These are phyloP conservation scores for Periparus ater DNA, from an alignment of 2,797 vertebrate genomes.

Conservation along the genomic window DNA sequence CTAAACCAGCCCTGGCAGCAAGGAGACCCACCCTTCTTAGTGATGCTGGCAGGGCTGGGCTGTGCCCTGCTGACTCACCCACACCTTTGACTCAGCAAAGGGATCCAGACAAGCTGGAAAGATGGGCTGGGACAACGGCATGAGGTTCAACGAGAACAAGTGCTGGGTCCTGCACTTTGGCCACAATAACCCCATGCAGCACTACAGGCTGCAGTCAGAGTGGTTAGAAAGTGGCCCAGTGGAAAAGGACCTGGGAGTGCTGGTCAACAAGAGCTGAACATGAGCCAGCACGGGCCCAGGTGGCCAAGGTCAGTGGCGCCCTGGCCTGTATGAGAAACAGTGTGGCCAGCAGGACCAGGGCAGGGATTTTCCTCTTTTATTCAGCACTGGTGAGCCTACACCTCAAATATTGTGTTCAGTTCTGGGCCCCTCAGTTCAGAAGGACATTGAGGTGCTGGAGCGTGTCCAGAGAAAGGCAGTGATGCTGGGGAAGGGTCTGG, in stretches of 20 bases:
- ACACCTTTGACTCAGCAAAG: neutral
- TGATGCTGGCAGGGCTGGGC: fast-evolving
- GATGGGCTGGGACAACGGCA: fast-evolving
- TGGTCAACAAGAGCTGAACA: neutral
- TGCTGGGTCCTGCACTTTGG: neutral
- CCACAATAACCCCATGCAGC: neutral
- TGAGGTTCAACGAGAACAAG: neutral
- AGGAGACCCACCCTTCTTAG: neutral
- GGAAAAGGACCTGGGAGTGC: neutral
- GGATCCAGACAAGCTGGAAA: neutral
- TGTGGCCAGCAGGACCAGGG: neutral
- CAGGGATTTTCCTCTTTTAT: neutral
- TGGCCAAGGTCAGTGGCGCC: neutral
- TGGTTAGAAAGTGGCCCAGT: neutral
- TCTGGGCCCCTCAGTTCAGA: neutral
- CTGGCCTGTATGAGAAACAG: neutral
- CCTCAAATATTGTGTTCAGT: neutral
- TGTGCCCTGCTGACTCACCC: neutral
- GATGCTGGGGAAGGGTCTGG: neutral
- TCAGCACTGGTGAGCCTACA: no score
- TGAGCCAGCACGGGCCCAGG: neutral
- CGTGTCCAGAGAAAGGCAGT: fast-evolving
- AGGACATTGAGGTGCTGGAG: neutral
- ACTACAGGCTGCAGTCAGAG: neutral
- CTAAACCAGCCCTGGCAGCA: neutral